Percentiles rank a stretch among this genome's conserved stretches.
Evolutionary conservation across 2,797 vertebrate genomes (phyloP).

Genomic region (Periparus ater): DNA sequence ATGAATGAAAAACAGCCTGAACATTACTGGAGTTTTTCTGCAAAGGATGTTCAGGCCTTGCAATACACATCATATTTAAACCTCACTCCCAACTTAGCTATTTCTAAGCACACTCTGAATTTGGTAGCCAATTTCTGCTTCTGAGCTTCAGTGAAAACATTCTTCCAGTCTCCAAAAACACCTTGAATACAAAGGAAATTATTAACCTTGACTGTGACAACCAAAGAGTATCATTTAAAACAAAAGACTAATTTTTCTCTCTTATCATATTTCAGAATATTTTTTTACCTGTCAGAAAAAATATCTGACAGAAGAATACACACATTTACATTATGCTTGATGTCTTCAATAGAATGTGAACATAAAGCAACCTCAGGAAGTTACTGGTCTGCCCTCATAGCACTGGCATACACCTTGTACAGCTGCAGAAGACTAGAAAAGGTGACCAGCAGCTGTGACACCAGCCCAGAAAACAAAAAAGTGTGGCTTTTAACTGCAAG

Average conservation of each 20-base stretch:
- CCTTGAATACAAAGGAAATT: constrained; percentile 59
- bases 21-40: neutral
- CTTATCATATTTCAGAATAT: neutral
- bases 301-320: neutral
- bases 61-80: constrained; percentile 78
- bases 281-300: neutral
- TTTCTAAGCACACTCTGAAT: constrained; percentile 74
- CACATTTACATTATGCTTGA: neutral
- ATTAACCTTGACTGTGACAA: neutral
- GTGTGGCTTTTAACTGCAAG: neutral
- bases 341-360: neutral
- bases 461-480: neutral
- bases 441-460: neutral
- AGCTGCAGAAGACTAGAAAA: neutral
- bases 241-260: neutral
- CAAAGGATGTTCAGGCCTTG: constrained; percentile 45
- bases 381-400: neutral
- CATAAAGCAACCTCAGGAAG: neutral
- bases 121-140: constrained; percentile 77
- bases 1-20: neutral
- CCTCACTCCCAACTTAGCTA: constrained; percentile 74
- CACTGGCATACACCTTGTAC: neutral
- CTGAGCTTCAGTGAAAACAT: constrained; percentile 76
- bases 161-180: constrained; percentile 81
- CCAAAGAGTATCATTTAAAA: neutral